Conservation (phyloP, 2,113 vertebrate genomes). For the Corythornis cristatus region DNA sequence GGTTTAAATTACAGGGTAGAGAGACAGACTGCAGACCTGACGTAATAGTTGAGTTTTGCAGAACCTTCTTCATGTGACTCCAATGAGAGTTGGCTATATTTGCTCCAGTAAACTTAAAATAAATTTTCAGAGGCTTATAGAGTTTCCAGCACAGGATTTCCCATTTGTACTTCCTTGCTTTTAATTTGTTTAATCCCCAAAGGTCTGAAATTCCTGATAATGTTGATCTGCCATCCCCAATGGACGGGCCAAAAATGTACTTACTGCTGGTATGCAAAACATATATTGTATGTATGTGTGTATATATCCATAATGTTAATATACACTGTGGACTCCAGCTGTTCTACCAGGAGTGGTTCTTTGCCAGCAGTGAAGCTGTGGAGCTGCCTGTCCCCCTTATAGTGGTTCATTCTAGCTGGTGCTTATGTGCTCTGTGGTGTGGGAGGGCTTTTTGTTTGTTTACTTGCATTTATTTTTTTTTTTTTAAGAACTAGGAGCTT, state of each 20-base stretch:
- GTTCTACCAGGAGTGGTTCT: neutral
- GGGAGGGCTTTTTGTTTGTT: neutral
- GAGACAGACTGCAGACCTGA: slow-evolving; percentile 64
- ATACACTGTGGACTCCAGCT: neutral
- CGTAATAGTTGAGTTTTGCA: slow-evolving; percentile 57
- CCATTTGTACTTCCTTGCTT: neutral
- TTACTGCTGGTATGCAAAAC: neutral
- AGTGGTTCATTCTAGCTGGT: neutral
- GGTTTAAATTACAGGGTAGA: slow-evolving; percentile 62
- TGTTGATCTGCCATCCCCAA: neutral
- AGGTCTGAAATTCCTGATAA: neutral
- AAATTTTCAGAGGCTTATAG: neutral
- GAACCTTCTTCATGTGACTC: slow-evolving; percentile 40
- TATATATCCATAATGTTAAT: neutral
- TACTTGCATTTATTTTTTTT: neutral
- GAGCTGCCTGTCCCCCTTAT: neutral
- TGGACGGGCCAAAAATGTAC: neutral
- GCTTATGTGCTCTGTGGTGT: neutral
- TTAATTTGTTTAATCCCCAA: neutral
- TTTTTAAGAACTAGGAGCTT: neutral
- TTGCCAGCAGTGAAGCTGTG: neutral
- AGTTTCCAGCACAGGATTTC: neutral
- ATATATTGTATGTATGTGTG: neutral
- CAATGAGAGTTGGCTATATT: slow-evolving; percentile 45
- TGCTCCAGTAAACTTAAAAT: slow-evolving; percentile 19